Base-by-base conservation (phyloP, 1,140 invertebrate genomes). In the Hesperophylax magnus region DNA sequence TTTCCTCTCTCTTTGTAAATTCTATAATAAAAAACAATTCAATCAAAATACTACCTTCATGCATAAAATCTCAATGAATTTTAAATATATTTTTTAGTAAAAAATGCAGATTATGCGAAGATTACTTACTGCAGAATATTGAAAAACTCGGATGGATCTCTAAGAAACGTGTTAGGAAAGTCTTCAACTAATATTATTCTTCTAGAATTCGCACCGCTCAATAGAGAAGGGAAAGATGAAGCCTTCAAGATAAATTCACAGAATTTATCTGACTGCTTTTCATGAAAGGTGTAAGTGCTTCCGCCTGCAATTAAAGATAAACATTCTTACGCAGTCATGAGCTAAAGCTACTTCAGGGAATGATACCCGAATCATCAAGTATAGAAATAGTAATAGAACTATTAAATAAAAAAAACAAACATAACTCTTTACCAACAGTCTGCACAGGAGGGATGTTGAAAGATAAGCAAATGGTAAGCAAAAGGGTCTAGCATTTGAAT, bases 121-220 rank as follows among this genome's bases (percentile, higher is more conserved):
- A 76, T 47, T 78, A 89, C 91, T 91, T 90, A 94, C 94, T 92
- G 89, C 72, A 96, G 86, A 75, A 95, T 85, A 74, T 91, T 86
- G 76, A 90, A 86, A 86, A 96, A 94, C 77, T 91, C 89, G 79
- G 91, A 86, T 27, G 91, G 90, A 81, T 93, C 91, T 77, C 91
- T 91, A 0, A 93, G 75, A 85, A 94, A 92, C 15, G 91, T 87
- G 88, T 95, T 95, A n/a, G 94, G 94, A 86, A 95, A 92, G 86
- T 95, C 94, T 88, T 96, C 94, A 4, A 96, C 91, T 0, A 96
- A 85, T 39, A 94, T 87, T 7, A 95, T 81, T 84, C 92, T 91
- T 77, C 89, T 91, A 54, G 88, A 90, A 81, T 90, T 89, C 52
- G 79, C 78, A 31, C 86, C 87, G 47, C 89, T 88, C 54, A 95